Evolutionary conservation across 2,888 invertebrate species (phyloP).

Genomic region (Drosophila leonis): DNA sequence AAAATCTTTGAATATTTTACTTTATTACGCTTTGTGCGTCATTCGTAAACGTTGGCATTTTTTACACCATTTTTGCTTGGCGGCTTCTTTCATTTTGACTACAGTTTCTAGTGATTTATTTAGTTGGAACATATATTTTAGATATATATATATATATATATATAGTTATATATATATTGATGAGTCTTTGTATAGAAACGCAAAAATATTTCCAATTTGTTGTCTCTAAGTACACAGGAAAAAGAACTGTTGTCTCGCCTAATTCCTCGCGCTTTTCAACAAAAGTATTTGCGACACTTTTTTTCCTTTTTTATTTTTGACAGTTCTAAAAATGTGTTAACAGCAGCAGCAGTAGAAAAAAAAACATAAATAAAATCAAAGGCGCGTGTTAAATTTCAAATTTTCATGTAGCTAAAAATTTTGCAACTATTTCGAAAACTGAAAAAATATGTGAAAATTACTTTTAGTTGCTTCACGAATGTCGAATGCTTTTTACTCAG

Average conservation of each 20-base stretch:
- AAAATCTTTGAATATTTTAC: neutral
- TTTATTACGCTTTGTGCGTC: slow-evolving; percentile 7
- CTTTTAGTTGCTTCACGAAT: slow-evolving; percentile 25
- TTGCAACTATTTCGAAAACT: neutral
- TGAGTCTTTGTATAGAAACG: neutral
- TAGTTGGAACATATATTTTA: neutral
- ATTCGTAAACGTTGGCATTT: slow-evolving; percentile 11
- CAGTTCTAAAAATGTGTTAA: slow-evolving; percentile 79
- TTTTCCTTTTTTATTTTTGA: slow-evolving; percentile 38
- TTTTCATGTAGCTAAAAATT: slow-evolving; percentile 20
- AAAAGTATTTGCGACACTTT: slow-evolving; percentile 66
- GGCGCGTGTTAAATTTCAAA: slow-evolving; percentile 52
- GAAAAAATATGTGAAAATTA: slow-evolving; percentile 32
- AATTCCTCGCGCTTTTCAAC: slow-evolving; percentile 42
- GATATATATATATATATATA: neutral
- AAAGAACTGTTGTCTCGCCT: slow-evolving; percentile 11
- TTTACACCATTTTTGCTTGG: neutral
- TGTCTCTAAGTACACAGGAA: slow-evolving; percentile 37
- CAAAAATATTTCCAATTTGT: slow-evolving; percentile 43
- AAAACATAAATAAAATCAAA: slow-evolving; percentile 51
- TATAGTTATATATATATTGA: neutral
- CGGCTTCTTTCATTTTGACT: slow-evolving; percentile 1
- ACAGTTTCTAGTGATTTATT: slow-evolving; percentile 38
- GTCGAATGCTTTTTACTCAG: slow-evolving; percentile 5
- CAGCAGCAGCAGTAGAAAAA: slow-evolving; percentile 10